Base-by-base conservation (phyloP, 1,140 invertebrate genomes). In the Leptinotarsa lineolata region DNA sequence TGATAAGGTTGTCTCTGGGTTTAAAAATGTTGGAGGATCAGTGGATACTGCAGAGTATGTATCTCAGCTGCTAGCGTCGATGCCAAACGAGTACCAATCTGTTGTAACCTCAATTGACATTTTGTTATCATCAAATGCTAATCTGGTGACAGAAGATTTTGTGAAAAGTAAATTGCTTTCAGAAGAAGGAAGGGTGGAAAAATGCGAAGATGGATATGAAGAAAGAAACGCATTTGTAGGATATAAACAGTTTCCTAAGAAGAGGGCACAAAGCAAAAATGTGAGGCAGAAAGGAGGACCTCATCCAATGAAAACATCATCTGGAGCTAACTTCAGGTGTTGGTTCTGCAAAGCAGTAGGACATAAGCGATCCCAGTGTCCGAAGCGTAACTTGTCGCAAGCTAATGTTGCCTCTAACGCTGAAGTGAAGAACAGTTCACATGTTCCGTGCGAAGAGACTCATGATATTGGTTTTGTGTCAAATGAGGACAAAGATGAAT, bases 61-160 rank as follows among this genome's bases (percentile, higher is more conserved):
- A 18, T 22, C 30, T n/a, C 73, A 74, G 20, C 24, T 74, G 45
- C 63, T 71, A 12, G 18, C 63, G 21, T 39, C 54, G 59, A 73
- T 73, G 72, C 46, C 67, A 39, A 67, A 70, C 21, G 69, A 22
- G n/a, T 73, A 59, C 21, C 66, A 68, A 16, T 20, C 72, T 59
- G 66, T 73, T 5, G 18, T 58, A 2, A 70, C 72, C 16, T 48
- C 66, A 59, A 73, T 69, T 0, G 66, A 70, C 58, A 63, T 70
- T 22, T 46, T 73, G 58, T 73, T 73, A 39, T 48, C 30, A 39
- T 21, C 6, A n/a, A 13, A 72, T 22, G 61, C 45, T 15, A 20
- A 39, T 16, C 13, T n/a, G 12, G 65, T 67, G 30, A 67, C 22
- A 30, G 6, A 21, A 13, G 5, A 67, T 24, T 67, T 67, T 18